Percentiles rank a stretch among this genome's conserved stretches.
phyloP scores from a whole-genome alignment of 2,797 vertebrate species.

The Danio albolineatus region DNA sequence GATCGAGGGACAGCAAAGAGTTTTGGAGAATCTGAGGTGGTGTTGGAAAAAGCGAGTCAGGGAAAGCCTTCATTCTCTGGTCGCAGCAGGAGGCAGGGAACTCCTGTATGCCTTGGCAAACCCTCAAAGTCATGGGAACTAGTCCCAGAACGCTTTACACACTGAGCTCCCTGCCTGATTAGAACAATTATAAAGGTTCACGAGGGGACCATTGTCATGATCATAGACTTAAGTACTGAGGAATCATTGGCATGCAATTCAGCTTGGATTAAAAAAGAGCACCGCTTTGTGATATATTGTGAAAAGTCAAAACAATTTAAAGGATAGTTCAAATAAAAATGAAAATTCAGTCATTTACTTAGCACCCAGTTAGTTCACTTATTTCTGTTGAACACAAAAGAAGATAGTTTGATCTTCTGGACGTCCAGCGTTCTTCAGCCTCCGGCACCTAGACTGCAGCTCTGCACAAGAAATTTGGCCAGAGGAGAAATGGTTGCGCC shows the following conservation, averaged over 20 bases:
- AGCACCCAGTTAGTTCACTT: no score
- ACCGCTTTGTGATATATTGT: no score
- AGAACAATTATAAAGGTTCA: slow-evolving; percentile 11
- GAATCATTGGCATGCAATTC: not conserved
- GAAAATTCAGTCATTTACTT: no score
- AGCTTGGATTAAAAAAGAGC: not conserved
- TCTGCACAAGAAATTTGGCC: no score
- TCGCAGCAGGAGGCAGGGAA: slow-evolving; percentile 11
- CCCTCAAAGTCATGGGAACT: slow-evolving; percentile 33
- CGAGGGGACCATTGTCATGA: slow-evolving; percentile 8
- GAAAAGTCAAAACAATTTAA: not conserved
- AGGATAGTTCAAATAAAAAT: no score
- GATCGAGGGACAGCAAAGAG: not conserved
- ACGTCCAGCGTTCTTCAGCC: no score
- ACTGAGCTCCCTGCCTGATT: slow-evolving; percentile 21
- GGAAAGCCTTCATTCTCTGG: not conserved
- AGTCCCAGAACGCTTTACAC: slow-evolving; percentile 38
- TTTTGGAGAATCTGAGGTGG: slow-evolving; percentile 7
- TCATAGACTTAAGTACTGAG: slow-evolving; percentile 3
- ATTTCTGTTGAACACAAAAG: no score
- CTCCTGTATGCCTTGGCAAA: slow-evolving; percentile 42
- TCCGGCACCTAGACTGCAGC: no score
- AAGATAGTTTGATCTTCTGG: no score
- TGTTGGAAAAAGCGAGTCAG: slow-evolving; percentile 32
- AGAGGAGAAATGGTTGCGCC: no score